Percentiles rank a stretch among this genome's conserved stretches.
These are phyloP conservation scores for Drosophila prosaltans DNA, from an alignment of 1,140 invertebrate species.

Conservation along the genomic window DNA sequence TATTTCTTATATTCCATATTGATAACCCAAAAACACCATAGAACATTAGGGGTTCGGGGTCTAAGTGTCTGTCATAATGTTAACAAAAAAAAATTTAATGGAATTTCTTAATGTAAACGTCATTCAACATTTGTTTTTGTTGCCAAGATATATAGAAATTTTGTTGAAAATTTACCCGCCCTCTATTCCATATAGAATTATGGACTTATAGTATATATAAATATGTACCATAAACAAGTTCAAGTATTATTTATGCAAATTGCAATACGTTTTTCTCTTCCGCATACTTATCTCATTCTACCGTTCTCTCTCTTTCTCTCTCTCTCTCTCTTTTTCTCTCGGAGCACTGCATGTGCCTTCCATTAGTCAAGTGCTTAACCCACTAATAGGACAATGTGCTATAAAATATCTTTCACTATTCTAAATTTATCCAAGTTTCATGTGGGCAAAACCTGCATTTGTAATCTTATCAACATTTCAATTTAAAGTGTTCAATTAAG, in stretches of 20 bases:
- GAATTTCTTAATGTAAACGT: neutral
- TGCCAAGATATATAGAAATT: neutral
- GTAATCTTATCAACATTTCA: neutral
- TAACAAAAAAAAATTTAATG: neutral
- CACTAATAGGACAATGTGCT: neutral
- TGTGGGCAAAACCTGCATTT: neutral
- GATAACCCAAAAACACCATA: constrained; percentile 5
- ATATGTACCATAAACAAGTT: constrained; percentile 28
- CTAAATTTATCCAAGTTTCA: no score
- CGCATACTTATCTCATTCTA: constrained; percentile 41
- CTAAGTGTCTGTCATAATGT: neutral
- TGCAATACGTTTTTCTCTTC: constrained; percentile 33
- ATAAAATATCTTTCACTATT: no score
- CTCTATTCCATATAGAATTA: neutral
- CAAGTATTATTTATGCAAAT: constrained; percentile 41
- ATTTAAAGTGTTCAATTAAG: constrained; percentile 1
- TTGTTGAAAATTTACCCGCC: neutral
- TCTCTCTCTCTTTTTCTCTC: neutral
- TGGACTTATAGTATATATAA: constrained; percentile 17
- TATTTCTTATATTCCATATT: neutral
- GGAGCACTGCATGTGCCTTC: neutral
- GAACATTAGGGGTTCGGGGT: neutral
- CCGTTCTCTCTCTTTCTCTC: neutral
- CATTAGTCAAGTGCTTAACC: neutral
- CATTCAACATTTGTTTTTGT: neutral